These are phyloP conservation scores for Chymomyza procnemis DNA, from an alignment of 2,888 invertebrate species.

Conservation along the genomic window DNA sequence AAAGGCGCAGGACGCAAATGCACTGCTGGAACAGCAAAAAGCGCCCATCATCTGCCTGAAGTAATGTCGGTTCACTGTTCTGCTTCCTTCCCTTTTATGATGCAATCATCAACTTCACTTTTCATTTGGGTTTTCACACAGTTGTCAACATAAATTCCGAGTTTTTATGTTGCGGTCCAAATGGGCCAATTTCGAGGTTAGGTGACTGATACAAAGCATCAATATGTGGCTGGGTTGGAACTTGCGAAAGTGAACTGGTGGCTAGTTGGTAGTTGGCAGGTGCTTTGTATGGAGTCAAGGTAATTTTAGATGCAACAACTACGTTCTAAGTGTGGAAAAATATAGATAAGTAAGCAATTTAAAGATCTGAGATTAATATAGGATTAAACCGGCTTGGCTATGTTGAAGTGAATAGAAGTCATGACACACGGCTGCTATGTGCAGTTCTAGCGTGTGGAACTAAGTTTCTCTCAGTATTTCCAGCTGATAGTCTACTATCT, in stretches of 20 bases:
- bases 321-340: neutral
- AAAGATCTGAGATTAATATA: neutral
- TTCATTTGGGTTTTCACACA: constrained; percentile 54
- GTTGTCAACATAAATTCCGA: constrained; percentile 53
- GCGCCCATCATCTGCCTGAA: constrained; percentile 55
- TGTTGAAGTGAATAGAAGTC: neutral
- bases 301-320: neutral
- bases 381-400: neutral
- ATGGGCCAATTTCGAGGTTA: constrained; percentile 14
- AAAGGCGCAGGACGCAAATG: constrained; percentile 44
- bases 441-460: too few species aligned
- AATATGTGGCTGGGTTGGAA: constrained; percentile 2
- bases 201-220: neutral
- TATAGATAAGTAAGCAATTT: neutral
- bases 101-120: constrained; percentile 47
- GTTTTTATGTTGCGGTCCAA: constrained; percentile 48
- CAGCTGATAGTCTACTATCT: too few species aligned
- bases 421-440: too few species aligned
- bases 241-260: constrained; percentile 48
- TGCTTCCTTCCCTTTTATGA: constrained; percentile 30
- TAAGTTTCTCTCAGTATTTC: too few species aligned
- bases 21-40: constrained; percentile 25
- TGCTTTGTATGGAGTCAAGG: neutral
- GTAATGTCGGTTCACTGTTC: constrained; percentile 50
- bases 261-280: constrained; percentile 15